Percentiles rank a stretch among this genome's conserved stretches.
Conservation (phyloP, 2,888 invertebrate species). For the Helleia helle region DNA sequence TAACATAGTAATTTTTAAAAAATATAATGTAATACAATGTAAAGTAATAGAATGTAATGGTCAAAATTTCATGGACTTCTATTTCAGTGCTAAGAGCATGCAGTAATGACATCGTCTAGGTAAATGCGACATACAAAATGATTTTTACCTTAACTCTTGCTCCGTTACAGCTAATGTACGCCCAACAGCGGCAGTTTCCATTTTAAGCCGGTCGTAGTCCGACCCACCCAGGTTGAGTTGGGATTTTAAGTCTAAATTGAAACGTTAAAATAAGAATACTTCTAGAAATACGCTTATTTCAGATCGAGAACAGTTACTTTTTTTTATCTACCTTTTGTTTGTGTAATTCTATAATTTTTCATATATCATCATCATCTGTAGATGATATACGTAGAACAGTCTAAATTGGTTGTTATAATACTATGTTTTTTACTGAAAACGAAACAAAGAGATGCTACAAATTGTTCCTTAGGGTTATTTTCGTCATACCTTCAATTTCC, state of each 20-base stretch:
- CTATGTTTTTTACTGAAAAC: no score
- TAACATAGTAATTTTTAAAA: no score
- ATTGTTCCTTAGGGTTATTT: no score
- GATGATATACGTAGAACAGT: no score
- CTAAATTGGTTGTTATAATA: no score
- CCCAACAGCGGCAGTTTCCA: constrained; percentile 51
- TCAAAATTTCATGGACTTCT: constrained; percentile 3
- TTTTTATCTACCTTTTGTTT: no score
- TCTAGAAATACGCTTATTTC: background rate
- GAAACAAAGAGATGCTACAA: no score
- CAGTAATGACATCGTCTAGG: background rate
- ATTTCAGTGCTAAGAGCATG: background rate
- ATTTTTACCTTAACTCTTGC: constrained; percentile 54
- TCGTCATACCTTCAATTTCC: constrained; percentile 57
- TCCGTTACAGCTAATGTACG: constrained; percentile 59
- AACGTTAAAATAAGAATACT: no score
- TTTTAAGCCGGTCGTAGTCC: constrained; percentile 45
- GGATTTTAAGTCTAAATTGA: constrained; percentile 47
- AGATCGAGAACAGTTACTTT: no score
- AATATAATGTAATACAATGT: no score
- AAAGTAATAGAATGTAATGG: background rate
- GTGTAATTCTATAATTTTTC: no score
- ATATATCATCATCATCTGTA: no score
- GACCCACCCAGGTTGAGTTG: constrained; percentile 44
- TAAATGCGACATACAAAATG: constrained; percentile 6